phyloP scores from a whole-genome alignment of 1,140 invertebrate species.

The Drosophila subobscura region DNA sequence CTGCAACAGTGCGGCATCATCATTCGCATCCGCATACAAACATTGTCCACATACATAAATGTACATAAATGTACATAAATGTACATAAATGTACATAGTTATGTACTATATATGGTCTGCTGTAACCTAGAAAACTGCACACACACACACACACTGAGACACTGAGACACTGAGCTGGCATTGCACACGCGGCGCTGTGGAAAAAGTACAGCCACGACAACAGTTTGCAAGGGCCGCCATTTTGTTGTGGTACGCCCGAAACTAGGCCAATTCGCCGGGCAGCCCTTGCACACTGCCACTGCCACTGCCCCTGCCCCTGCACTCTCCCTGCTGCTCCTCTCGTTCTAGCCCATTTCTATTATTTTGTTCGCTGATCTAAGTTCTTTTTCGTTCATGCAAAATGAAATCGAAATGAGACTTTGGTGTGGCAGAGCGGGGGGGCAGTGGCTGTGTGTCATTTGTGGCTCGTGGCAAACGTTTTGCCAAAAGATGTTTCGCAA shows the following conservation, averaged over 20 bases:
- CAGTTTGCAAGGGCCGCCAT: slow-evolving; percentile 76
- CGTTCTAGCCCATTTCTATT: too few species aligned
- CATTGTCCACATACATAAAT: not conserved
- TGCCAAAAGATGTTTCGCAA: slow-evolving; percentile 69
- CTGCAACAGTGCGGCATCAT: slow-evolving; percentile 69
- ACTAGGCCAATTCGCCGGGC: slow-evolving; percentile 78
- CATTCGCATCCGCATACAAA: slow-evolving; percentile 7
- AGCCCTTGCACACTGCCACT: slow-evolving; percentile 24
- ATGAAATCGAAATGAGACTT: slow-evolving; percentile 69
- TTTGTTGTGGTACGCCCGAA: slow-evolving; percentile 65
- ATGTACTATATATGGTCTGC: slow-evolving; percentile 34
- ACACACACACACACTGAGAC: slow-evolving; percentile 21
- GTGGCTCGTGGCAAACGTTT: slow-evolving; percentile 66
- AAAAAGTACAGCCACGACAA: slow-evolving; percentile 82
- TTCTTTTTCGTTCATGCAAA: slow-evolving; percentile 39
- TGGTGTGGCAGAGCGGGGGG: slow-evolving; percentile 6
- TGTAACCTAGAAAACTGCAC: slow-evolving; percentile 69
- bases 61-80: slow-evolving; percentile 3
- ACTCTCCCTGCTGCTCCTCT: too few species aligned
- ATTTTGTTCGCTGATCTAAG: slow-evolving; percentile 31
- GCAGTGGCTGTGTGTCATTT: slow-evolving; percentile 28
- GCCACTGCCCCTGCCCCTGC: too few species aligned
- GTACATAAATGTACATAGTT: slow-evolving; percentile 12
- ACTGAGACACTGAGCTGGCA: not conserved
- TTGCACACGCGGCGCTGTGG: slow-evolving; percentile 15